These are phyloP conservation scores for Pseudomyrmex sp. DNA, from an alignment of 1,140 invertebrate genomes.

Conservation along the genomic window DNA sequence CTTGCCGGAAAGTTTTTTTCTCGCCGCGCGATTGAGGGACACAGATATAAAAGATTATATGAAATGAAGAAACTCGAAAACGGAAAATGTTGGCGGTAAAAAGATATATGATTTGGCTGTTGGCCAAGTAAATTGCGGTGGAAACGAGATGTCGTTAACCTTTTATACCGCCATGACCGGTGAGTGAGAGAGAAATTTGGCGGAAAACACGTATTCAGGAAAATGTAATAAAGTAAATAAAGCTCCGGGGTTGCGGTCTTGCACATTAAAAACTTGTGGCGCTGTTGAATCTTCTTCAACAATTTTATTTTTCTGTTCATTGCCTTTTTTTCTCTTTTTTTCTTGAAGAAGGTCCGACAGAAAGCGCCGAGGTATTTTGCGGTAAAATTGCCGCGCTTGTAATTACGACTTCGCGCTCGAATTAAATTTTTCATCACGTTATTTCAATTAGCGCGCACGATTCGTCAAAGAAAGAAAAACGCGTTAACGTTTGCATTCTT, in stretches of 20 bases:
- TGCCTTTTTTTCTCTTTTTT: too few species aligned
- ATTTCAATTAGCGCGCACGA: conserved; percentile 34
- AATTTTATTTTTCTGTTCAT: too few species aligned
- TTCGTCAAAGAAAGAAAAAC: neutral
- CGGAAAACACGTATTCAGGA: neutral
- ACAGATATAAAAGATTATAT: conserved; percentile 36
- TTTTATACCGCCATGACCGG: conserved; percentile 4
- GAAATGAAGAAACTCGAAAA: neutral
- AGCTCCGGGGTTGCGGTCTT: neutral
- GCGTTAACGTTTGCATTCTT: conserved; percentile 5
- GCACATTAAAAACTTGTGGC: neutral
- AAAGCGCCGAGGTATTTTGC: neutral
- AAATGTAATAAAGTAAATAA: conserved; percentile 4
- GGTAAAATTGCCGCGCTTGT: conserved; percentile 4
- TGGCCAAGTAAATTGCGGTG: conserved; percentile 33
- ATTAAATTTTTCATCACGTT: conserved; percentile 12
- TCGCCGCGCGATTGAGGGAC: neutral
- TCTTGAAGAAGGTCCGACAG: too few species aligned
- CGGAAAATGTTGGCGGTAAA: neutral
- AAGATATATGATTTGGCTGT: conserved; percentile 28
- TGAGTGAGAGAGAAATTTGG: neutral
- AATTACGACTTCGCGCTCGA: neutral
- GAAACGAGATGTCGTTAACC: conserved; percentile 34
- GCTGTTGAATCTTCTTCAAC: neutral
- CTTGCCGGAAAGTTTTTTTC: conserved; percentile 34